These are phyloP conservation scores for Sarcophaga subvicina DNA, from an alignment of 2,888 invertebrate genomes.

Conservation along the genomic window DNA sequence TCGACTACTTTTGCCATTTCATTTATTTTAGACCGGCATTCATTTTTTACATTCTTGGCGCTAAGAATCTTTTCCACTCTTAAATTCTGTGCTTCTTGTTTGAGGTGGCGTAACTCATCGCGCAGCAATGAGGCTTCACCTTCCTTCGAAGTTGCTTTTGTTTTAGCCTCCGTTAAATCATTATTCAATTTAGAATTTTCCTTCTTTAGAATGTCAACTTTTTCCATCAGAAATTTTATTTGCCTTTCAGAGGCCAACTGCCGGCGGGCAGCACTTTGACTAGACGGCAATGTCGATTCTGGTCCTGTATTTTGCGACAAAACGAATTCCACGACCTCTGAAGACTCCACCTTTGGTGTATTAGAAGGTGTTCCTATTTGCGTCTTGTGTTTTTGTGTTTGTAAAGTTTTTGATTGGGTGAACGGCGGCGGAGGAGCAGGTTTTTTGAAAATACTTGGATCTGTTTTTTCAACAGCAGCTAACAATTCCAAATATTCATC, in stretches of 20 bases:
- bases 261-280: slow-evolving; percentile 71
- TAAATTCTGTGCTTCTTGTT: slow-evolving; percentile 77
- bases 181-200: slow-evolving; percentile 76
- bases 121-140: slow-evolving; percentile 79
- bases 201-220: slow-evolving; percentile 77
- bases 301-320: slow-evolving; percentile 34
- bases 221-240: slow-evolving; percentile 78
- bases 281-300: slow-evolving; percentile 50
- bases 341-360: not conserved
- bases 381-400: not conserved
- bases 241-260: slow-evolving; percentile 77
- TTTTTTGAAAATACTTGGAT: slow-evolving; percentile 61
- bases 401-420: not conserved
- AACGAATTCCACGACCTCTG: slow-evolving; percentile 55
- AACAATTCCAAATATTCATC: slow-evolving; percentile 71
- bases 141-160: slow-evolving; percentile 74
- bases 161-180: slow-evolving; percentile 75
- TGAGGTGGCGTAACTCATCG: slow-evolving; percentile 78
- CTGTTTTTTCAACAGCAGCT: slow-evolving; percentile 56
- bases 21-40: slow-evolving; percentile 76
- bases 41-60: slow-evolving; percentile 73
- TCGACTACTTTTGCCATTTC: slow-evolving; percentile 75
- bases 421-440: slow-evolving; percentile 35
- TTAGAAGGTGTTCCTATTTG: not conserved
- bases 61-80: slow-evolving; percentile 77